Percentiles rank a stretch among this genome's conserved stretches.
Conservation (phyloP, 2,797 vertebrate genomes). For the Hypotaenidia okinawae region DNA sequence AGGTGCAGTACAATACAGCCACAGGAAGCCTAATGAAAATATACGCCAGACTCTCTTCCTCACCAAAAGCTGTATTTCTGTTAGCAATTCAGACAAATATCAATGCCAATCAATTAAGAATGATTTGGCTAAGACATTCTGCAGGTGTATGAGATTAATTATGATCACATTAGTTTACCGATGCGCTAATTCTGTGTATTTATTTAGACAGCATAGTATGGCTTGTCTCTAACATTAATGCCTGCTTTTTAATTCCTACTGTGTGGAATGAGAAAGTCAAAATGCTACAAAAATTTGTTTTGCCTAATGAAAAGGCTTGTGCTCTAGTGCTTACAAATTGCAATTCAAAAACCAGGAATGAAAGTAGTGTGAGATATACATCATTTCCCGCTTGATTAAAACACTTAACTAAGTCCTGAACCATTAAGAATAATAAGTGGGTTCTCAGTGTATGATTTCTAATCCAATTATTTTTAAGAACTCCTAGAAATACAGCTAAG, state of each 20-base stretch:
- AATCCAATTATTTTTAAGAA: slow-evolving; percentile 66
- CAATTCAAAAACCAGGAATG: slow-evolving; percentile 13
- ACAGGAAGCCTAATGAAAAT: slow-evolving; percentile 16
- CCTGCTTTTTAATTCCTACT: background rate
- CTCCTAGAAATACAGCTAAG: slow-evolving; percentile 32
- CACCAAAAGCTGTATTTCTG: slow-evolving; percentile 3
- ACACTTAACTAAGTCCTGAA: slow-evolving; percentile 48
- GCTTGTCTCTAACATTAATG: background rate
- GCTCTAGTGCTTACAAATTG: slow-evolving; percentile 13
- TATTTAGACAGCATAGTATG: slow-evolving; percentile 11
- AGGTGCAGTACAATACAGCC: slow-evolving; percentile 16
- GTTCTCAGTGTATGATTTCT: slow-evolving; percentile 47
- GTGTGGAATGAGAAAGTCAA: slow-evolving; percentile 13
- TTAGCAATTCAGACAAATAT: slow-evolving; percentile 15
- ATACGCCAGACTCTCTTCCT: background rate
- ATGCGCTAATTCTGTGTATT: slow-evolving; percentile 47
- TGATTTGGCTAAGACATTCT: slow-evolving; percentile 16
- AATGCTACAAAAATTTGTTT: slow-evolving; percentile 21
- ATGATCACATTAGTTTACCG: background rate
- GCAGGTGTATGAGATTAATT: slow-evolving; percentile 61
- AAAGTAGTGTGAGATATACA: slow-evolving; percentile 36
- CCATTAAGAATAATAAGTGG: slow-evolving; percentile 56
- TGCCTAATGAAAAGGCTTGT: slow-evolving; percentile 33
- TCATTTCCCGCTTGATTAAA: slow-evolving; percentile 64
- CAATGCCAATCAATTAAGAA: slow-evolving; percentile 49